phyloP scores from a whole-genome alignment of 2,888 invertebrate genomes.

The Xanthia icteritia region DNA sequence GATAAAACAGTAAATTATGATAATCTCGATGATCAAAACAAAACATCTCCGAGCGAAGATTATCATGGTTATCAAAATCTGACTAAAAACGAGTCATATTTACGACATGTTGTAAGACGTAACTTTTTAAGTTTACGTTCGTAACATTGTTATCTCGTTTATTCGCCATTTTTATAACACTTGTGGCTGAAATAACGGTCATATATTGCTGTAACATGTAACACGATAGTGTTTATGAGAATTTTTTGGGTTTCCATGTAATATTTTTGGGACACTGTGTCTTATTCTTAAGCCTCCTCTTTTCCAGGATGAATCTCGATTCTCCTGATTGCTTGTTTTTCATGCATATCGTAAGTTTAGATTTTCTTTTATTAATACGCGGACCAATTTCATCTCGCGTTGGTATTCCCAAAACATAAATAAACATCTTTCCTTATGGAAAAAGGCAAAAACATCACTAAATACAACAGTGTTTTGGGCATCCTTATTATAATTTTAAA shows the following conservation, averaged over 20 bases:
- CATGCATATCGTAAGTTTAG: neutral
- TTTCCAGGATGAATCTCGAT: neutral
- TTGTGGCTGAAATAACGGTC: conserved; percentile 35
- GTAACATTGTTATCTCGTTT: conserved; percentile 68
- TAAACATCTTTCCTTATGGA: neutral
- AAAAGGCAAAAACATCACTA: neutral
- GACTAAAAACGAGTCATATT: conserved; percentile 52
- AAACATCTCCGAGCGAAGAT: conserved; percentile 15
- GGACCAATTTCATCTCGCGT: neutral
- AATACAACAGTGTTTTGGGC: neutral
- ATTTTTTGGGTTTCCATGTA: conserved; percentile 12
- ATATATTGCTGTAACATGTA: conserved; percentile 45
- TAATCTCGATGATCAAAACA: conserved; percentile 28
- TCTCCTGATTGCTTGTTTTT: neutral
- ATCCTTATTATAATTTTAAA: neutral
- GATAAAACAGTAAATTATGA: conserved; percentile 43
- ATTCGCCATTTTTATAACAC: conserved; percentile 58
- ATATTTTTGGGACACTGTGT: neutral
- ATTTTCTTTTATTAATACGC: neutral
- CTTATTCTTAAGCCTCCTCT: no score
- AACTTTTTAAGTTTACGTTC: conserved; percentile 61
- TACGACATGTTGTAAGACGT: conserved; percentile 56
- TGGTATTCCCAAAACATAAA: neutral
- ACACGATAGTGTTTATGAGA: conserved; percentile 44
- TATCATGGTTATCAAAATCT: conserved; percentile 34